Evolutionary conservation across 2,888 invertebrate species (phyloP).

Genomic region (Ophion ventricosus): DNA sequence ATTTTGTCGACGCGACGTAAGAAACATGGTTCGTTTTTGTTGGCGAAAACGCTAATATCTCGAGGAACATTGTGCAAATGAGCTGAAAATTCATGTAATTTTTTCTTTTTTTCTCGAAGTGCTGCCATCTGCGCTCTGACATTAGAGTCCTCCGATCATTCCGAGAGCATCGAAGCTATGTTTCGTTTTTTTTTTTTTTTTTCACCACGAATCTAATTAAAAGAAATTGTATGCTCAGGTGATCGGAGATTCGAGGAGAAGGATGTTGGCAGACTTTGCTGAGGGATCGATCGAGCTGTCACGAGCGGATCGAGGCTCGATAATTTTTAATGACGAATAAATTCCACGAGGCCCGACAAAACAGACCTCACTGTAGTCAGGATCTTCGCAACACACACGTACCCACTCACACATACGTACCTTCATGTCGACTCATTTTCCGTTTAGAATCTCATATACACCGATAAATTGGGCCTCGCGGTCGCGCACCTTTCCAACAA

Average conservation of each 20-base stretch:
- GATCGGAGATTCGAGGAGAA: neutral
- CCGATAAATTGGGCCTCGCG: conserved; percentile 76
- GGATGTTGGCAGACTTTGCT: conserved; percentile 19
- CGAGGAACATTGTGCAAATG: conserved; percentile 54
- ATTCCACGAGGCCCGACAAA: conserved; percentile 59
- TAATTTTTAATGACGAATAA: conserved; percentile 21
- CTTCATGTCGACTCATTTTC: conserved; percentile 97
- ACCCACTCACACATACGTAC: conserved; percentile 86
- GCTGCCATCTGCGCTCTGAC: conserved; percentile 82
- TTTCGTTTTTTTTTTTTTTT: conserved; percentile 41
- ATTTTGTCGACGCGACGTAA: neutral
- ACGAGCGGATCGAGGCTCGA: neutral
- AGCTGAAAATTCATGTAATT: conserved; percentile 73
- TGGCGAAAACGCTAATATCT: neutral
- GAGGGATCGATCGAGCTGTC: conserved; percentile 12
- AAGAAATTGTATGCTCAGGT: conserved; percentile 31
- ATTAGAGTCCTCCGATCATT: conserved; percentile 71
- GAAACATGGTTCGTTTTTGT: neutral
- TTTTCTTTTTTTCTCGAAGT: conserved; percentile 70
- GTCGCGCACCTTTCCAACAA: conserved; percentile 74
- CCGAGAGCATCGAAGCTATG: conserved; percentile 44
- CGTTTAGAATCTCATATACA: conserved; percentile 83
- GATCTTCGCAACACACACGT: conserved; percentile 74
- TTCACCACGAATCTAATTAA: conserved; percentile 47
- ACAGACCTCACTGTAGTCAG: conserved; percentile 56